Base-by-base conservation (phyloP, 1,140 invertebrate genomes). In the Meloidogyne floridensis region DNA sequence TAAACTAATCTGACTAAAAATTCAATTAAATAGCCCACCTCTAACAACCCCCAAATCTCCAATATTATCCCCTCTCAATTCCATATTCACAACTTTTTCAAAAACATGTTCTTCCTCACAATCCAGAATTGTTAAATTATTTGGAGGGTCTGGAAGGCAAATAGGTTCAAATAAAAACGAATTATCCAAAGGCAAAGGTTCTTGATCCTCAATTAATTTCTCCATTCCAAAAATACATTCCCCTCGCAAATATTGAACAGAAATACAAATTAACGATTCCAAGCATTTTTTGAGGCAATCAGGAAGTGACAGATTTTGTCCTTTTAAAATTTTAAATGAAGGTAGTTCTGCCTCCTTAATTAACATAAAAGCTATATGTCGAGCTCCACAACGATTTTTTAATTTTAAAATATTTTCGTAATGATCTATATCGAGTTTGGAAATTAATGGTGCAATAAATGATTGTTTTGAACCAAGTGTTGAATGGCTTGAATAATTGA, bases 101-200 rank as follows among this genome's bases (percentile, higher is more conserved):
- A 88, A 86, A 20, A 83, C 86, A 70, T 79, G 71, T 65, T 87
- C 83, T 54, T 87, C 86, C 6, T 51, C 47, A 79, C 85, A 86
- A 20, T 80, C 80, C 32, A 86, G 18, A 56, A 80, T 78, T 15
- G 59, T 59, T 65, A 65, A 65, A 32, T 47, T 76, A 43, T 54
- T 56, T 51, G 74, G 47, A 9, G 81, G 42, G 53, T 80, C 80
- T 69, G 83, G 76, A 51, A 85, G 47, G 70, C 85, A 86, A 20
- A 87, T 70, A 42, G 85, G 85, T 78, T 86, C 85, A 72, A 84
- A 86, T 47, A 86, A 73, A 78, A 86, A 84, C 15, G 79, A 53
- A 4, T 73, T 72, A n/a, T 76, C 78, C 9, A 83, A 87, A 20
- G 77, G 79, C 11, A 79, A 54, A 11, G 18, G 74, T 15, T n/a